These are phyloP conservation scores for Drosophila cracens DNA, from an alignment of 2,888 invertebrate species.

Conservation along the genomic window DNA sequence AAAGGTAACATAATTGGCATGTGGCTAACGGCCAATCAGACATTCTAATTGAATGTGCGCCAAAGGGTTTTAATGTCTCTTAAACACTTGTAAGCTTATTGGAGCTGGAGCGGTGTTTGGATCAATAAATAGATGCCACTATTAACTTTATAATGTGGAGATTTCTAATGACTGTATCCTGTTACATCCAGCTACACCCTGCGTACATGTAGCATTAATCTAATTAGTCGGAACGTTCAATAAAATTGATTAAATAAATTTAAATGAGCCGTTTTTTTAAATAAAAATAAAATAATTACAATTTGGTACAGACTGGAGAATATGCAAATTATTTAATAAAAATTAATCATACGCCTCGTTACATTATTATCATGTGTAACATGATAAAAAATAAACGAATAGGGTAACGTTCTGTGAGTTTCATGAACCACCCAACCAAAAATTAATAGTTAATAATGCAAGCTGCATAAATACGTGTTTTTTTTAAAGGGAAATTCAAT, in stretches of 20 bases:
- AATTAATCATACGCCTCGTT: slow-evolving; percentile 25
- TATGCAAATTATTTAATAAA: slow-evolving; percentile 12
- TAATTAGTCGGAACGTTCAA: background rate
- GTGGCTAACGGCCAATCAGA: slow-evolving; percentile 61
- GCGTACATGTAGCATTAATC: background rate
- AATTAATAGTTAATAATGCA: slow-evolving; percentile 45
- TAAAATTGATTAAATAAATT: background rate
- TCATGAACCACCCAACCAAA: slow-evolving; percentile 38
- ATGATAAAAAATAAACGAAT: background rate
- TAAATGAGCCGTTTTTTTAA: background rate
- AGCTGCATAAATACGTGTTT: slow-evolving; percentile 49
- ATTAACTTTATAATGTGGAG: background rate
- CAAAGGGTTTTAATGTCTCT: slow-evolving; percentile 35
- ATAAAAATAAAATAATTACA: background rate
- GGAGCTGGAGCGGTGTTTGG: background rate
- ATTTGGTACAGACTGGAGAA: background rate
- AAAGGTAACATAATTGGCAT: slow-evolving; percentile 71
- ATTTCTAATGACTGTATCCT: background rate
- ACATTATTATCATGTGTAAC: slow-evolving; percentile 5
- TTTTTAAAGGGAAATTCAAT: slow-evolving; percentile 29
- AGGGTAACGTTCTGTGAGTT: slow-evolving; percentile 11
- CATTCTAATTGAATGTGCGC: slow-evolving; percentile 63
- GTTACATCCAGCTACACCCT: background rate
- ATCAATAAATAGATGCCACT: slow-evolving; percentile 11
- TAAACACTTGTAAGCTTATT: slow-evolving; percentile 16